phyloP scores from a whole-genome alignment of 2,888 invertebrate species.

The Ceramica pisi region DNA sequence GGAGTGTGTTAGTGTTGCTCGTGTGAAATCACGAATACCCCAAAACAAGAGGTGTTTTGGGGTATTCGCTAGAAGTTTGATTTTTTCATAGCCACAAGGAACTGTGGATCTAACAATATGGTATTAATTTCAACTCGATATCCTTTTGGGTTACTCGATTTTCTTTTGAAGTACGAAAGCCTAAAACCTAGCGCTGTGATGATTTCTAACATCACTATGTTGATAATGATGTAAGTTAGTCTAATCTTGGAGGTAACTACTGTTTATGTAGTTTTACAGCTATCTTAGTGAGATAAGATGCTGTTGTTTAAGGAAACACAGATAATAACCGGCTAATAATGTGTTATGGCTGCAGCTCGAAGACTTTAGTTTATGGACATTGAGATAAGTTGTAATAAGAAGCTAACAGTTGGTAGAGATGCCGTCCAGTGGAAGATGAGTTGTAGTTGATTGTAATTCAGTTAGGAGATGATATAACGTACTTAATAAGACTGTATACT shows the following conservation, averaged over 20 bases:
- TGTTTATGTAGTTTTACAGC: constrained; percentile 32
- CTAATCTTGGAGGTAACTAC: constrained; percentile 29
- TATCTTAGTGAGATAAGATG: constrained; percentile 48
- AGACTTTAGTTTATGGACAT: constrained; percentile 5
- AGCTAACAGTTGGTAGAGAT: constrained; percentile 7
- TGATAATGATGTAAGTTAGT: constrained; percentile 42
- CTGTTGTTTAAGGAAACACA: constrained; percentile 37
- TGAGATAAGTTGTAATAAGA: not conserved
- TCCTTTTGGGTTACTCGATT: too few relatives aligned
- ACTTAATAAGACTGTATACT: not conserved
- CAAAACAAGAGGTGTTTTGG: too few relatives aligned
- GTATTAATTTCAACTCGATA: too few relatives aligned
- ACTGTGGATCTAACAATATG: too few relatives aligned
- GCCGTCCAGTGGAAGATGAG: not conserved
- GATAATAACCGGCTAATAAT: constrained; percentile 39
- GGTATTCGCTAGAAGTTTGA: too few relatives aligned
- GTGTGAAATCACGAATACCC: too few relatives aligned
- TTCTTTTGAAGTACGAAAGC: too few relatives aligned
- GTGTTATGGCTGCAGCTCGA: constrained; percentile 6
- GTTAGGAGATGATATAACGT: not conserved
- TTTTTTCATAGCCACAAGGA: too few relatives aligned
- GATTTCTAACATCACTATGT: not conserved
- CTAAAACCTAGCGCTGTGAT: too few relatives aligned
- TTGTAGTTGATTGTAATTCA: constrained; percentile 5
- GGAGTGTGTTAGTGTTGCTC: too few relatives aligned